Evolutionary conservation across 1,140 invertebrate genomes (phyloP), one percentile per base, ranked within the genome.

Genomic region (Protaetia brevitarsis): DNA sequence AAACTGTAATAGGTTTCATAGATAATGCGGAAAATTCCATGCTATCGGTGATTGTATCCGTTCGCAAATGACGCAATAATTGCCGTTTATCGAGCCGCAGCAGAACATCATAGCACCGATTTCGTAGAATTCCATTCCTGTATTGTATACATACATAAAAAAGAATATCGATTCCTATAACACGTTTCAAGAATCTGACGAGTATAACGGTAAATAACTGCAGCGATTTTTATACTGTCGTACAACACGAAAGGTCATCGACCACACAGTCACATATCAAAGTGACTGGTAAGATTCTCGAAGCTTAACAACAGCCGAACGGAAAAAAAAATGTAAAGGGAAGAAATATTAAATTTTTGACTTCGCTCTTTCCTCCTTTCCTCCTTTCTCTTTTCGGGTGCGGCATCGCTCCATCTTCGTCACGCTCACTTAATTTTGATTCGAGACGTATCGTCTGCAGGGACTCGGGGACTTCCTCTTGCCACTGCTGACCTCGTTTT

Each of bases 401-500:
- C 34, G 34, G n/a, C n/a, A n/a, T n/a, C 34, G 34, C 16, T 37
- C 41, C 26, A 23, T 10, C 7, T 23, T 19, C 16, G 13, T 26
- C 41, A 5, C 37, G n/a, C n/a, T n/a, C n/a, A n/a, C 19, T 41
- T 5, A 41, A 23, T 8, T 16, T 23, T 51, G 13, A 23, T 51
- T 51, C 41, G 16, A 51, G 41, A 23, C 41, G 41, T 51, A 51
- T 23, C 13, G 41, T 51, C 19, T 51, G 11, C 41, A 6, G 41
- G 3, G 41, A 19, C 41, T 51, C 26, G 6, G 41, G 3, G 41
- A 19, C 41, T 51, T 51, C 41, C 41, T 51, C 41, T 51, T 51
- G 41, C 41, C 41, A 51, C 41, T 51, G 41, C 41, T 51, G 41
- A 51, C 41, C 41, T 23, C 41, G 41, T 51, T 51, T n/a, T n/a